phyloP scores from a whole-genome alignment of 2,797 vertebrate genomes.

The Triplophysa bombifrons region DNA sequence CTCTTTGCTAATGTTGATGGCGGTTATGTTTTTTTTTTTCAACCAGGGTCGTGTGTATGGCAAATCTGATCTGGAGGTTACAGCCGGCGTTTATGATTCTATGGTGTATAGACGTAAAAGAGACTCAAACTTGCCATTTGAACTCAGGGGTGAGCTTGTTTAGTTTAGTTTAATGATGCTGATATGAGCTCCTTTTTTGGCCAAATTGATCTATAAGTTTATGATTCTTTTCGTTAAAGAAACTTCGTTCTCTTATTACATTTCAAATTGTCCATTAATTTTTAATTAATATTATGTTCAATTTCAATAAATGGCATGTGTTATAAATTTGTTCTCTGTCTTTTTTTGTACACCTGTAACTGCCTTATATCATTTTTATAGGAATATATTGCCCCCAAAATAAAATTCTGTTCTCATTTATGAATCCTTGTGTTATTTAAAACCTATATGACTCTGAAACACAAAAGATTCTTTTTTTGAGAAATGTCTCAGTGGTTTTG shows the following conservation, averaged over 20 bases:
- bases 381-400: too few species aligned
- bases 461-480: too few species aligned
- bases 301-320: not conserved
- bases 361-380: too few species aligned
- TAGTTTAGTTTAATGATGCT: slow-evolving; percentile 57
- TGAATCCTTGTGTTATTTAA: too few species aligned
- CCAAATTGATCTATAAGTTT: not conserved
- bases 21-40: not conserved
- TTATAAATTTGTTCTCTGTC: not conserved
- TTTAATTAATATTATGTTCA: not conserved
- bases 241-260: not conserved
- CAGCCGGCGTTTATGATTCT: slow-evolving; percentile 60
- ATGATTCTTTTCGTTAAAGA: not conserved
- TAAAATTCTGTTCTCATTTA: too few species aligned
- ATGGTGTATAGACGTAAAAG: slow-evolving; percentile 53
- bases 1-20: not conserved
- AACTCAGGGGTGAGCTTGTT: slow-evolving; percentile 82
- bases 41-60: slow-evolving; percentile 31
- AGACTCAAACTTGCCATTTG: slow-evolving; percentile 77
- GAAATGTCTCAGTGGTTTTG: too few species aligned
- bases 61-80: slow-evolving; percentile 46
- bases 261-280: not conserved
- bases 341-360: not conserved
- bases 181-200: not conserved
- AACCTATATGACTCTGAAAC: not conserved